Evolutionary conservation across 2,888 invertebrate species (phyloP), one percentile per base, ranked within the genome.

Genomic region (Orthosia gracilis): DNA sequence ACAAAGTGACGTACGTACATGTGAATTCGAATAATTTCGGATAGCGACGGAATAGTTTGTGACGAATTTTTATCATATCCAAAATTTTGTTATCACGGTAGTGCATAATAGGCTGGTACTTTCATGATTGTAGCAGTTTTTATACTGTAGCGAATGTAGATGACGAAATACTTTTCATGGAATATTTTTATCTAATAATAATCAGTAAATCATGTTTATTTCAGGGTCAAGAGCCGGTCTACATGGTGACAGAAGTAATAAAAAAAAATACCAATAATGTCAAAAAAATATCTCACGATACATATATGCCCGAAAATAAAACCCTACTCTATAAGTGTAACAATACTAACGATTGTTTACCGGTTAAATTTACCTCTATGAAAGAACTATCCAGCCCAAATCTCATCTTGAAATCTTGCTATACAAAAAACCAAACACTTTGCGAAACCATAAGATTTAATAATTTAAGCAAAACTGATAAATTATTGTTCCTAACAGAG

Each of bases 391-490:
- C 92, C 5, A 78, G 89, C 0, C 91, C 92, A 3, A 79, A 85
- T 5, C 65, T 91, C 23, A 82, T 83, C 4, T 73, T 95, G 7
- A 93, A 91, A 63, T 87, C 91, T 45, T 95, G 95, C 73, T 94
- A 84, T 75, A 72, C 12, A 69, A 12, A 77, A 89, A 78, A 63
- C 66, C 15, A 70, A 57, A 89, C 17, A 78, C 85, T 17, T 92
- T 96, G 95, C 78, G 93, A 94, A 78, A 82, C 83, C 64, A 85
- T 94, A 75, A 91, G 91, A 72, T 95, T 92, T 76, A 88, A 93
- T 79, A 78, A 93, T 77, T 91, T 94, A 3, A 95, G 94, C 87
- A 93, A 93, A 70, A 86, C 92, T 7, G 95, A 96, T 78, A 95
- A 94, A 82, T 52, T 95, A 79, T 85, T 93, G 71, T 94, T 96